Conservation (phyloP, 2,113 vertebrate species). For the Pachyramphus minor region DNA sequence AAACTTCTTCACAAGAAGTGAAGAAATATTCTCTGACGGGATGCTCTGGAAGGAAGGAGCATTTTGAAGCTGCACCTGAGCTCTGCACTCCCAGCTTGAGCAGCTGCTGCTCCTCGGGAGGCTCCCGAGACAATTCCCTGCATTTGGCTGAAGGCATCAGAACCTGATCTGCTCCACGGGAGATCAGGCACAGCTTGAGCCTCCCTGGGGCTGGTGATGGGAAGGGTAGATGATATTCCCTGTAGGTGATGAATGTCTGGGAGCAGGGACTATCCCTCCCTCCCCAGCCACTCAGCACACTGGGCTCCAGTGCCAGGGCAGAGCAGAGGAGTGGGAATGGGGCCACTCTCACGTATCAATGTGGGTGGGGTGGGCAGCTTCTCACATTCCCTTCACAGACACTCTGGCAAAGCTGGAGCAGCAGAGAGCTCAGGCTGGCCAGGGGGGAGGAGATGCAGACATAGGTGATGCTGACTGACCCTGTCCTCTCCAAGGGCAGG, state of each 20-base stretch:
- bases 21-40: neutral
- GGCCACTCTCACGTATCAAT: accelerated
- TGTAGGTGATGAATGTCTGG: accelerated
- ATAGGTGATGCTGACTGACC: neutral
- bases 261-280: neutral
- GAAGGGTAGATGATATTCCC: neutral
- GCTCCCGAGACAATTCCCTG: neutral
- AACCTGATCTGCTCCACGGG: neutral
- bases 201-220: neutral
- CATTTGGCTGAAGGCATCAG: neutral
- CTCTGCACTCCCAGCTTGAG: neutral
- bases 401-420: neutral
- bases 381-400: neutral
- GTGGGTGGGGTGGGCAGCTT: neutral
- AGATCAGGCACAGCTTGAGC: neutral
- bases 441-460: neutral
- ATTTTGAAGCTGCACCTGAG: neutral
- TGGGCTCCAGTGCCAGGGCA: no score
- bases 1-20: neutral
- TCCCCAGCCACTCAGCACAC: accelerated
- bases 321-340: neutral
- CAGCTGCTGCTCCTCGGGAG: neutral
- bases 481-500: accelerated
- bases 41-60: neutral
- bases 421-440: neutral